Base-by-base conservation (phyloP, 2,113 vertebrate genomes). In the Rynchops niger region DNA sequence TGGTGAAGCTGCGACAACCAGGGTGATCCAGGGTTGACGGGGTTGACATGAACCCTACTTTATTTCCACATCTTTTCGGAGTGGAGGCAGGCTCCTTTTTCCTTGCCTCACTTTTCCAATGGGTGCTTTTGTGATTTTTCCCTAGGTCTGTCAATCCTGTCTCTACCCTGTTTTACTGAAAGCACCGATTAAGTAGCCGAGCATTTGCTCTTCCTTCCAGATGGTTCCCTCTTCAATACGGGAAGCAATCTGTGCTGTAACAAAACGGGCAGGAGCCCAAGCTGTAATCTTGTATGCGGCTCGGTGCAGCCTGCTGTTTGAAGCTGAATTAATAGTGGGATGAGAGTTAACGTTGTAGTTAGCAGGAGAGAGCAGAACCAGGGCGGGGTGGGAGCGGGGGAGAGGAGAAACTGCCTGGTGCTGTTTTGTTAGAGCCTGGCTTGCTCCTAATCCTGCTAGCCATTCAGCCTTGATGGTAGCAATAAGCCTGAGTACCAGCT, bases 401-500 rank as follows among this genome's bases (percentile, higher is more conserved):
- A 74, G 32, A 74, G 59, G 58, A 95, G 88, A 90, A 93, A 87
- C 38, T 12, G 9, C 86, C 81, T 36, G 52, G 32, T 94, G 79
- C 43, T 84, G 85, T 90, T 97, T 93, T 92, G 34, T 90, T 96
- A 47, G 66, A 91, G 71, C 82, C 67, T 91, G 89, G 14, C 42
- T 74, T 77, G 59, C 62, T 79, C 61, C 91, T 96, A 88, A 93
- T 94, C 93, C 78, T 50, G 34, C 67, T 92, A 81, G 47, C 91
- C 94, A 81, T 97, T 97, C 92, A 96, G 87, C 52, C 86, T 43
- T 38, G 74, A 34, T 83, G 77, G 82, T 59, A 97, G 95, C 89
- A 93, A 12, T 94, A 84, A 93, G 74, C 71, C 74, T 47, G 47
- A 94, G 70, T 89, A 90, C 85, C 85, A 97, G 82, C 87, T 97